Conservation (phyloP, 2,797 vertebrate genomes). For the Channa striata region DNA sequence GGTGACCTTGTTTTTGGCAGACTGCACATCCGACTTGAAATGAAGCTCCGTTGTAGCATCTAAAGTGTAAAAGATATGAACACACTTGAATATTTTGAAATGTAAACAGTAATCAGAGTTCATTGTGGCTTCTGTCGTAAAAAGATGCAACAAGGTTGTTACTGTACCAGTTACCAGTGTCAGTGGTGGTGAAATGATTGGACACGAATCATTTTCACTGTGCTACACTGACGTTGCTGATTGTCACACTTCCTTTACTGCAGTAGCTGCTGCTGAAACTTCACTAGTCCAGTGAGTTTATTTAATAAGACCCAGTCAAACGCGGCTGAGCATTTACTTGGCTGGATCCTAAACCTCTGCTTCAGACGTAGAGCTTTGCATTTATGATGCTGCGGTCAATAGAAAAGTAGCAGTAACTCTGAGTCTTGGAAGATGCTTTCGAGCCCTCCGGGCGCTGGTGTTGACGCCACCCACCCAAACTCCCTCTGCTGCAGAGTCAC, state of each 20-base stretch:
- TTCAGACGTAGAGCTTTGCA: conserved; percentile 9
- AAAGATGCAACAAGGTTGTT: conserved; percentile 23
- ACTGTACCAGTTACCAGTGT: background rate
- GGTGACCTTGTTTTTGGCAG: no score
- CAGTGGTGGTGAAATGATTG: background rate
- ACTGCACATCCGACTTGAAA: no score
- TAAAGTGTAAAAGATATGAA: no score
- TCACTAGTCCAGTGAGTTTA: background rate
- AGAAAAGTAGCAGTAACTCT: conserved; percentile 24
- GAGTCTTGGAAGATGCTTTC: conserved; percentile 13
- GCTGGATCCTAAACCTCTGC: conserved; percentile 17
- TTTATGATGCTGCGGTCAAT: background rate
- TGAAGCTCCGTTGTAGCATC: background rate
- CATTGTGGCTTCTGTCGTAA: conserved; percentile 44
- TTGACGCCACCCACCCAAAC: conserved; percentile 1
- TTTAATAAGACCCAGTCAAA: conserved; percentile 24
- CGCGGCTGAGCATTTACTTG: conserved; percentile 24
- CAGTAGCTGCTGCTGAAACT: conserved; percentile 38
- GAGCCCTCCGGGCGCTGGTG: conserved; percentile 5
- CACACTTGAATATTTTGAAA: no score
- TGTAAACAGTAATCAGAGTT: background rate
- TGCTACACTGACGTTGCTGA: conserved; percentile 75
- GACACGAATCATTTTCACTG: background rate
- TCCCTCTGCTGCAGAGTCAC: conserved; percentile 37
- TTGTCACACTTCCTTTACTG: conserved; percentile 67